Evolutionary conservation across 2,797 vertebrate genomes (phyloP), one percentile per base, ranked within the genome.

Genomic region (Geotrypetes seraphini): DNA sequence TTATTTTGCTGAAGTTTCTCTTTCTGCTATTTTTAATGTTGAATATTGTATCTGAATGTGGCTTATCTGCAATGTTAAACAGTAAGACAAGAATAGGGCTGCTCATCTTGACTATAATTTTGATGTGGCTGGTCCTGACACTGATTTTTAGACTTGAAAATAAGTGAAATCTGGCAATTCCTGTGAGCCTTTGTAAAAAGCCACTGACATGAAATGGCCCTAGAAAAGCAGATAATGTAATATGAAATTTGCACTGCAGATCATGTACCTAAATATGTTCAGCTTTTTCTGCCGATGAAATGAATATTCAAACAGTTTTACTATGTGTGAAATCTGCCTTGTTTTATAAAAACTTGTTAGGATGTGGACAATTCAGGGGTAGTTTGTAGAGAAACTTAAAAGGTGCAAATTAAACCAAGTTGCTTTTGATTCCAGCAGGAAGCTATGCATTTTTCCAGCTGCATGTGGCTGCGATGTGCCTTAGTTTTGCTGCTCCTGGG

Each of bases 351-450:
- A 10, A 4, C 12, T 37, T 63, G 69, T 67, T 68, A 67, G 36
- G 27, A 39, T 58, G 56, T n/a, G 45, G 50, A 73, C 47, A 60
- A 71, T 81, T 81, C 78, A 84, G 81, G 79, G 78, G 80, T 71
- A 52, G 46, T 63, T 69, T 52, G 22, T 53, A 40, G 42, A 57
- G 50, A 33, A 45, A 49, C 25, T 6, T 52, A 41, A 67, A 41
- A 47, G 34, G 54, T 64, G 60, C 48, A 57, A 63, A 49, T 36
- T 47, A 58, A 47, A 27, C 42, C 47, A 48, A 48, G 45, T 60
- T 48, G 57, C 60, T 44, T 22, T 43, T 53, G n/a, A n/a, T 52
- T 49, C 25, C 53, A 31, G 20, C 31, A 40, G 48, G 46, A 14
- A 69, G 50, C 52, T 47, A 71, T 50, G 53, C 54, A 38, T 36